A percentile compares a stretch with the other conserved stretches of the same genome.
Conservation (phyloP, 2,888 invertebrate species). For the Pachycephus smyrnensis region DNA sequence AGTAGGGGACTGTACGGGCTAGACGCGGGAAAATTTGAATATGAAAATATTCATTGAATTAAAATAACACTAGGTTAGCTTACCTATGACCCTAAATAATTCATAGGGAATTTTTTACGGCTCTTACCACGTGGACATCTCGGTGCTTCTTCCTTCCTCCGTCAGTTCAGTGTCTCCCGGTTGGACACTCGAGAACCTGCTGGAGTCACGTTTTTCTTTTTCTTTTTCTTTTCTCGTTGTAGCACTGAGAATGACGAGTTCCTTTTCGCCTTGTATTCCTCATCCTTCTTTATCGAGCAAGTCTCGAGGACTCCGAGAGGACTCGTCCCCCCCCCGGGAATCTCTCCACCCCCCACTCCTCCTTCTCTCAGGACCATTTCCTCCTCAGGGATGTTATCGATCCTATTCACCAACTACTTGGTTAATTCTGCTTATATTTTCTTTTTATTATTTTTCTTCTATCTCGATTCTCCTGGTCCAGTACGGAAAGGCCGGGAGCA, state of each 20-base stretch:
- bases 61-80: conserved; percentile 57
- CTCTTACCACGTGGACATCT: neutral
- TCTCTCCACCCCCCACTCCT: neutral
- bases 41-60: conserved; percentile 59
- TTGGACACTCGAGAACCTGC: neutral
- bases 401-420: neutral
- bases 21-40: conserved; percentile 46
- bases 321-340: neutral
- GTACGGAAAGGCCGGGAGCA: neutral
- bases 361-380: neutral
- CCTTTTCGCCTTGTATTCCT: neutral
- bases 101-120: conserved; percentile 44
- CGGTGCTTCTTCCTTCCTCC: neutral
- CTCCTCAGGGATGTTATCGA: neutral
- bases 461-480: neutral
- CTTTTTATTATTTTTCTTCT: neutral
- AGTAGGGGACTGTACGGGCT: neutral
- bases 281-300: neutral
- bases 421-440: neutral
- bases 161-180: neutral
- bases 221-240: neutral
- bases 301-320: neutral
- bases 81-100: conserved; percentile 54
- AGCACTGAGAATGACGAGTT: neutral
- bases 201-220: neutral